Percentiles rank a stretch among this genome's conserved stretches.
Conservation (phyloP, 2,113 vertebrate genomes). For the Heterochromis multidens region DNA sequence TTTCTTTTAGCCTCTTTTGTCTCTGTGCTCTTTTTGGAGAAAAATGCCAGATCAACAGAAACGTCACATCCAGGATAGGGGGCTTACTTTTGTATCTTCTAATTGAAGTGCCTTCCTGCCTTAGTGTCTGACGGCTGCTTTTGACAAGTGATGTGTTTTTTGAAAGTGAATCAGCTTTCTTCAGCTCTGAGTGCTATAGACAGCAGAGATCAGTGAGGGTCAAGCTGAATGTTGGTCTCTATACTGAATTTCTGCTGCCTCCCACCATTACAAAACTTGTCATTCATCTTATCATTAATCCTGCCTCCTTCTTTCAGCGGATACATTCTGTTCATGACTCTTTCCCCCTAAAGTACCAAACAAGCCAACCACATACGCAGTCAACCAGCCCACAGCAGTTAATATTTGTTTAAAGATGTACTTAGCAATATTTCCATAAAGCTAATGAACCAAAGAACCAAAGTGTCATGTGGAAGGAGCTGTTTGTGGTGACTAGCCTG, state of each 20-base stretch:
- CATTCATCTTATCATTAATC: constrained; percentile 69
- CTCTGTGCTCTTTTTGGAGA: constrained; percentile 33
- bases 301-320: constrained; percentile 16
- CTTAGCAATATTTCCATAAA: background rate
- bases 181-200: constrained; percentile 68
- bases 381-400: background rate
- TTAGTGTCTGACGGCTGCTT: constrained; percentile 69
- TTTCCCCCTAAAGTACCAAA: background rate
- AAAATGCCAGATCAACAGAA: constrained; percentile 73
- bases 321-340: constrained; percentile 9
- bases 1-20: background rate
- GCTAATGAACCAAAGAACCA: background rate
- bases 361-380: background rate
- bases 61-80: constrained; percentile 66
- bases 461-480: background rate
- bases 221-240: constrained; percentile 66
- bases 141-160: constrained; percentile 74
- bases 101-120: constrained; percentile 75
- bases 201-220: constrained; percentile 71
- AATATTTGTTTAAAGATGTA: background rate
- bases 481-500: background rate
- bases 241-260: constrained; percentile 62
- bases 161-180: constrained; percentile 73
- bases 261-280: constrained; percentile 60
- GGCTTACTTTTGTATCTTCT: constrained; percentile 62